Evolutionary conservation across 2,797 vertebrate species (phyloP), one percentile per base, ranked within the genome.

Genomic region (Columba guinea): DNA sequence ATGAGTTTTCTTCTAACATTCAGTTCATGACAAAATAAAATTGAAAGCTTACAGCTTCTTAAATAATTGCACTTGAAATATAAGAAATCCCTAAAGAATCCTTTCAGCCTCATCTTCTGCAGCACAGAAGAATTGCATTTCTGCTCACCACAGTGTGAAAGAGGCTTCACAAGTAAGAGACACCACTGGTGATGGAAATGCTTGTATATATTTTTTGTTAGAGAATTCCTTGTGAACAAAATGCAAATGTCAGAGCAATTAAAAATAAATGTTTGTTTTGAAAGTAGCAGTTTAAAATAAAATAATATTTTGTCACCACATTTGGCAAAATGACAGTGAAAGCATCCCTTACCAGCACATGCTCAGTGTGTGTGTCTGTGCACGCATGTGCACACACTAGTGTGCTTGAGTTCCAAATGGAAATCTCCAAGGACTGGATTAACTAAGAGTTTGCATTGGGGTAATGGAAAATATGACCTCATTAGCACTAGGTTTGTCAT

Each of bases 391-490:
- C 51, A 24, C 75, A 27, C 64, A 67, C 64, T 2, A 82, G 23
- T 37, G 71, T 49, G 52, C 67, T 84, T 11, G 7, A 53, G n/a
- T 86, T 96, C 87, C 70, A 56, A 55, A 2, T 52, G 58, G 68
- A 87, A 97, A 83, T 96, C 95, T 96, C 95, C 41, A n/a, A 95
- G 94, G 95, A 90, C 68, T 87, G 91, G 92, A 94, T 97, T 92
- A 87, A 89, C 81, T 89, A 95, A 95, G 94, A 95, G 94, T 97
- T 97, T 97, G 97, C 88, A 90, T 62, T 97, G 96, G 97, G 51
- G 96, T 97, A 96, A 98, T 97, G 97, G 97, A 98, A 98, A 98
- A 97, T 98, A 97, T 97, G 95, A 97, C 96, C 98, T 98, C 98
- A 98, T 98, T 98, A 98, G 98, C 96, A 97, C 94, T 65, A 93